These are phyloP conservation scores for Rhabdomys dilectus DNA, from an alignment of 2,113 vertebrate species.

Conservation along the genomic window DNA sequence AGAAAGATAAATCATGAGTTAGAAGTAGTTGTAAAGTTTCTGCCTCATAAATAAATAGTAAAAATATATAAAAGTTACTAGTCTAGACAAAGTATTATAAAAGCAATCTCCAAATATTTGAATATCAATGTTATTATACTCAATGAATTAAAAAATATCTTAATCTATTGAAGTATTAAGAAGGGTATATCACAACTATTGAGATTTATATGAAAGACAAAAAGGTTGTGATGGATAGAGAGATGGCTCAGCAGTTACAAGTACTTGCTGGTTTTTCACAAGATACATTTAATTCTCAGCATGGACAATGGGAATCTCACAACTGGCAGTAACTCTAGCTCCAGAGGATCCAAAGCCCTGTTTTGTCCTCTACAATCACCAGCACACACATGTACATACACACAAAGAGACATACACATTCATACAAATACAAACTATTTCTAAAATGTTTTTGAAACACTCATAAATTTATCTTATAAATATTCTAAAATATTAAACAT, in stretches of 20 bases:
- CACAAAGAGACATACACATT: background rate
- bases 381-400: background rate
- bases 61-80: background rate
- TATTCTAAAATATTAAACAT: background rate
- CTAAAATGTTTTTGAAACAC: background rate
- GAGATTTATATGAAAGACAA: background rate
- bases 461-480: background rate
- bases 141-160: no score
- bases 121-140: background rate
- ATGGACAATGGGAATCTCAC: accelerated
- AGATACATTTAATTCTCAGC: background rate
- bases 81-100: background rate
- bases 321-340: background rate
- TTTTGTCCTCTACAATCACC: background rate
- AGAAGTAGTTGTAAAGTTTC: no score
- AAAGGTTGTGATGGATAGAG: background rate
- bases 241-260: background rate
- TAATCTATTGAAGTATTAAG: background rate
- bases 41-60: background rate
- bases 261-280: background rate
- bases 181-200: background rate
- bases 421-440: background rate
- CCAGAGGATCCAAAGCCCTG: background rate
- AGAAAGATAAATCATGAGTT: background rate
- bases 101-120: no score